Conservation (phyloP, 2,797 vertebrate species). For the Cirrhinus molitorella region DNA sequence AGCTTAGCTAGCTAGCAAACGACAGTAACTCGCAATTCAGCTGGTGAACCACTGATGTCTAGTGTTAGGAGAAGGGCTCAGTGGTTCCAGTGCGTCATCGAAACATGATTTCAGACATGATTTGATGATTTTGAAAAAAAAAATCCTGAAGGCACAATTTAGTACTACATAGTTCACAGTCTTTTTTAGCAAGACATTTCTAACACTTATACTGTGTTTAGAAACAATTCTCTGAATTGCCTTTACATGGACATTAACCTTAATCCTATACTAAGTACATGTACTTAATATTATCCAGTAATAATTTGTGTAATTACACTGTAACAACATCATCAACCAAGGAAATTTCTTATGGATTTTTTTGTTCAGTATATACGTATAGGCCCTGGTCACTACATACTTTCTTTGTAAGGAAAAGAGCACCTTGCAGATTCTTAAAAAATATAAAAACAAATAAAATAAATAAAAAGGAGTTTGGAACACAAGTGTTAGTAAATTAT, state of each 20-base stretch:
- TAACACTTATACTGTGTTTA: too few relatives aligned
- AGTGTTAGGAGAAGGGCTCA: too few relatives aligned
- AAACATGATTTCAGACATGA: too few relatives aligned
- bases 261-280: background rate
- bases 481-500: background rate
- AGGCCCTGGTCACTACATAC: background rate
- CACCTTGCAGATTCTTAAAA: background rate
- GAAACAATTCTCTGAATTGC: too few relatives aligned
- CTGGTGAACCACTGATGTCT: too few relatives aligned
- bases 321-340: background rate
- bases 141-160: too few relatives aligned
- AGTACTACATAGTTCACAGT: too few relatives aligned
- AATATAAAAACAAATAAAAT: background rate
- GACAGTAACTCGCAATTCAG: too few relatives aligned
- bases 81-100: too few relatives aligned
- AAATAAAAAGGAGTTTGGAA: background rate
- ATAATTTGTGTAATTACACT: background rate
- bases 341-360: background rate
- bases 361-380: background rate
- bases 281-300: background rate
- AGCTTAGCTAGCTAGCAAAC: too few relatives aligned
- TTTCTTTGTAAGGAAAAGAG: background rate
- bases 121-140: too few relatives aligned
- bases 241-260: background rate
- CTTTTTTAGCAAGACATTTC: too few relatives aligned